These are phyloP conservation scores for Lypha dubia DNA, from an alignment of 2,888 invertebrate species.

Conservation along the genomic window DNA sequence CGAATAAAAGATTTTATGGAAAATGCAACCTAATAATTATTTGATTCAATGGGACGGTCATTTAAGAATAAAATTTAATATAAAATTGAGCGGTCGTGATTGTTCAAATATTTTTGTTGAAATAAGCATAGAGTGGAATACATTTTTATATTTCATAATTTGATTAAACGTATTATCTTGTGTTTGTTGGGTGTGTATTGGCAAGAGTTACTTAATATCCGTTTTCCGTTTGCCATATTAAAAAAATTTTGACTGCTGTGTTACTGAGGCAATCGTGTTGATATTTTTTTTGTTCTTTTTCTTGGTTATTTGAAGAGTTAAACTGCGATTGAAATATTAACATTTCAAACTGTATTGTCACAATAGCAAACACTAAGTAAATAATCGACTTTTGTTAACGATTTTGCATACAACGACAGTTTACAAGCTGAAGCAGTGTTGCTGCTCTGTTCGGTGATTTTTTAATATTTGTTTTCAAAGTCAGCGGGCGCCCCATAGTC, in stretches of 20 bases:
- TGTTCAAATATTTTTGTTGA: too few species aligned
- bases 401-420: background rate
- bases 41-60: too few species aligned
- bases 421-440: background rate
- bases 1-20: too few species aligned
- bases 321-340: background rate
- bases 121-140: too few species aligned
- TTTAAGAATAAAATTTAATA: too few species aligned
- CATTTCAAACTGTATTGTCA: background rate
- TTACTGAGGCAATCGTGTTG: background rate
- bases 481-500: background rate
- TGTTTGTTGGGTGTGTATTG: background rate
- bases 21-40: too few species aligned
- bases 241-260: background rate
- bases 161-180: background rate
- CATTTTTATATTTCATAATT: too few species aligned
- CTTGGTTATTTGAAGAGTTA: background rate
- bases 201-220: background rate
- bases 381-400: background rate
- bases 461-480: slow-evolving; percentile 4
- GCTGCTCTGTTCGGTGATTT: background rate
- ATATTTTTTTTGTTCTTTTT: background rate
- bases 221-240: background rate
- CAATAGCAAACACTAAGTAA: background rate
- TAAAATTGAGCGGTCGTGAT: too few species aligned